A percentile compares a stretch with the other conserved stretches of the same genome.
Conservation (phyloP, 2,113 vertebrate species). For the Uria aalge region DNA sequence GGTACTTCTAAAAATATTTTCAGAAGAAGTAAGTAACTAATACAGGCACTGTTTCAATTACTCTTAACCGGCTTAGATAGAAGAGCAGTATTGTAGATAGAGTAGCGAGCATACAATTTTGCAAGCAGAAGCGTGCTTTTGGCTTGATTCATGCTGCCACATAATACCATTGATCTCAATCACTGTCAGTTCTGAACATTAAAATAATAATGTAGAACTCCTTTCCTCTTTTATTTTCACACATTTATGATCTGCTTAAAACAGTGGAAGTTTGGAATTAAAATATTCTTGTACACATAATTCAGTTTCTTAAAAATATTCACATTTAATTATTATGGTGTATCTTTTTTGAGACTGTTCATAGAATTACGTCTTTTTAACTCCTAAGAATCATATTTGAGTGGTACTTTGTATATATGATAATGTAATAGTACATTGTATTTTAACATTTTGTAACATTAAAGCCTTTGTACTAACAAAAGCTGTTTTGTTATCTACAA, state of each 20-base stretch:
- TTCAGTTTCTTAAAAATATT: slow-evolving; percentile 17
- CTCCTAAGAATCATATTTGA: background rate
- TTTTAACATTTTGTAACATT: background rate
- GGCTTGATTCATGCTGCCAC: slow-evolving; percentile 37
- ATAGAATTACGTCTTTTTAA: background rate
- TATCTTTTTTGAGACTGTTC: background rate
- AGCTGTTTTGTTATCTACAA: background rate
- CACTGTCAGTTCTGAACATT: slow-evolving; percentile 34
- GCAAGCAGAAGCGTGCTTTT: background rate
- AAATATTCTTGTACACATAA: background rate
- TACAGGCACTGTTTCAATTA: slow-evolving; percentile 7
- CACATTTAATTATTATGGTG: background rate
- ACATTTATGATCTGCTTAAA: background rate
- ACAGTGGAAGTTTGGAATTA: background rate
- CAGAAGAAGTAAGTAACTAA: background rate
- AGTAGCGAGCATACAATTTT: background rate
- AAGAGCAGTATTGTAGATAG: background rate
- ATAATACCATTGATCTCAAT: slow-evolving; percentile 48
- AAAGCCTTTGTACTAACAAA: background rate
- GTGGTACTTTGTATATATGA: background rate
- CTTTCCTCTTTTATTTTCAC: background rate
- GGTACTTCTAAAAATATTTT: slow-evolving; percentile 20
- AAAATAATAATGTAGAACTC: slow-evolving; percentile 32
- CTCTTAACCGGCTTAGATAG: background rate
- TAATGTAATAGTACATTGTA: background rate